These are phyloP conservation scores for Calliopsis andreniformis DNA, from an alignment of 1,140 invertebrate species.

Conservation along the genomic window DNA sequence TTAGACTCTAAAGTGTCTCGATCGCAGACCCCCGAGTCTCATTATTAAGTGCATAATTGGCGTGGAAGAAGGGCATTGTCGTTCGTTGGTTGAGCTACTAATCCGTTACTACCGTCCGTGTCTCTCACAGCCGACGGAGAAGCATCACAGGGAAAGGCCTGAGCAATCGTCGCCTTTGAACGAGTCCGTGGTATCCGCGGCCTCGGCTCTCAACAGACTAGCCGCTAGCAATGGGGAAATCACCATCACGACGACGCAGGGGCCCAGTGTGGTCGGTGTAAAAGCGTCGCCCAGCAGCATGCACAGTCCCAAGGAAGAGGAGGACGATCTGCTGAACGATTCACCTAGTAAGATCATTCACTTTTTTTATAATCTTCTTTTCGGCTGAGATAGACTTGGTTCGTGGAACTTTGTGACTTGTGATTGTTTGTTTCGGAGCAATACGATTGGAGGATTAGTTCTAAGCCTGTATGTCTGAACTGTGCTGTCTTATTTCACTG, in stretches of 20 bases:
- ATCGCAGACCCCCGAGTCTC: slow-evolving; percentile 44
- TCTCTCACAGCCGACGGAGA: slow-evolving; percentile 75
- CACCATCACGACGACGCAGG: slow-evolving; percentile 88
- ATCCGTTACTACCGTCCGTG: slow-evolving; percentile 44
- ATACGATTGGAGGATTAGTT: too few relatives aligned
- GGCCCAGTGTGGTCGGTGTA: slow-evolving; percentile 77
- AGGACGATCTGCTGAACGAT: slow-evolving; percentile 88
- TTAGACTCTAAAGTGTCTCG: slow-evolving; percentile 68
- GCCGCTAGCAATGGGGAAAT: slow-evolving; percentile 89
- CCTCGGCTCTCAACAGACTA: slow-evolving; percentile 84
- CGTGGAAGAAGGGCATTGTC: slow-evolving; percentile 56
- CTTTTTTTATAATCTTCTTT: background rate
- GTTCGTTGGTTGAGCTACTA: slow-evolving; percentile 40
- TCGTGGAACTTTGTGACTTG: too few relatives aligned
- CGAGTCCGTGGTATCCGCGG: slow-evolving; percentile 78
- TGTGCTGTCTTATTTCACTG: too few relatives aligned
- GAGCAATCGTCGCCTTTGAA: slow-evolving; percentile 80
- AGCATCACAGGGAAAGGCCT: slow-evolving; percentile 78
- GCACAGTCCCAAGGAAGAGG: slow-evolving; percentile 80
- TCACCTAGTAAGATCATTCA: slow-evolving; percentile 86
- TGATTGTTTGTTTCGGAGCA: too few relatives aligned
- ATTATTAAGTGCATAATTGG: slow-evolving; percentile 72
- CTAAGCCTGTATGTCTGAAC: too few relatives aligned
- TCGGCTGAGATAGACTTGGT: too few relatives aligned
- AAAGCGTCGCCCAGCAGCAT: slow-evolving; percentile 77